Conservation (phyloP, 1,140 invertebrate genomes). For the Apis cerana region DNA sequence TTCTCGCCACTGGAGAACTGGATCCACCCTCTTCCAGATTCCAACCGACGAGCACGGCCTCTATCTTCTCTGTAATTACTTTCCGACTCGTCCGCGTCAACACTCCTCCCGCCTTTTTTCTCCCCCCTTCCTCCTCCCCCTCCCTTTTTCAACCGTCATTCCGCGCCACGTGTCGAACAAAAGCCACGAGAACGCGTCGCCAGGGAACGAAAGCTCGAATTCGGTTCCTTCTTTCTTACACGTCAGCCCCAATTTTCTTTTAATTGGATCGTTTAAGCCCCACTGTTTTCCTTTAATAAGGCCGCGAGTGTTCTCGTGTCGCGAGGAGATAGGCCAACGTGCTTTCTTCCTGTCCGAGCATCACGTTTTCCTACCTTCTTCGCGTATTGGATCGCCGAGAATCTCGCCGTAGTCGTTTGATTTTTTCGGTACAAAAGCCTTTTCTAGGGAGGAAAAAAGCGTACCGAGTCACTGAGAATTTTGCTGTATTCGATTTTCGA, state of each 20-base stretch:
- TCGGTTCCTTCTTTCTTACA: not conserved
- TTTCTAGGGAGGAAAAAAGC: too few species aligned
- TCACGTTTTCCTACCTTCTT: too few species aligned
- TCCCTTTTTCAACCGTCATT: constrained; percentile 25
- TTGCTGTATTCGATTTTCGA: too few species aligned
- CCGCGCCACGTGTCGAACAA: constrained; percentile 21
- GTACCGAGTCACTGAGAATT: too few species aligned
- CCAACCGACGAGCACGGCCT: constrained; percentile 22
- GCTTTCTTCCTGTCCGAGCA: too few species aligned
- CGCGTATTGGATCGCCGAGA: too few species aligned
- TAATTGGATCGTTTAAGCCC: constrained; percentile 37
- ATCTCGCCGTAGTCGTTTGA: too few species aligned
- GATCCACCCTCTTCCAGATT: constrained; percentile 22
- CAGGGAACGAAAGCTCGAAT: constrained; percentile 1
- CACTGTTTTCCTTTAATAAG: constrained; percentile 1
- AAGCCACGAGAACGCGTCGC: constrained; percentile 21
- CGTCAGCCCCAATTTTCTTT: not conserved
- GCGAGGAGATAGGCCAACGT: not conserved
- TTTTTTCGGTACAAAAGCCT: too few species aligned
- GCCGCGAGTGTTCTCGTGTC: not conserved
- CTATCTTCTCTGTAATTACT: constrained; percentile 49
- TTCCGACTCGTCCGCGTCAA: constrained; percentile 42
- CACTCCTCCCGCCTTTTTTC: constrained; percentile 22
- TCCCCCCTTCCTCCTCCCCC: not conserved
- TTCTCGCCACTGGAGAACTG: not conserved